phyloP scores from a whole-genome alignment of 2,888 invertebrate species.

The Drosophila mettleri region DNA sequence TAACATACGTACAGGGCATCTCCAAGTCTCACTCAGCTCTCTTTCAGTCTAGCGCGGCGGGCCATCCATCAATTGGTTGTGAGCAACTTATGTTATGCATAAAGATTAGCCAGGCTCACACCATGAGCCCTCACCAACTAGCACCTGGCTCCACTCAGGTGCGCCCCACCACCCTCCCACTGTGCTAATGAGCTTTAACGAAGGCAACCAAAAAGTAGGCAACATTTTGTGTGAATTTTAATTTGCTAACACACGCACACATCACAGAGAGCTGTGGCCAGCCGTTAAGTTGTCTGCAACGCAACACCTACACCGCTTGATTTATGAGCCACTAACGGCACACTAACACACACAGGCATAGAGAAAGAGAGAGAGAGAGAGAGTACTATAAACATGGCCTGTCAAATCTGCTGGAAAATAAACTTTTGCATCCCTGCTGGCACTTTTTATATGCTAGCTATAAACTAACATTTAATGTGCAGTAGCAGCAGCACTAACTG shows the following conservation, averaged over 20 bases:
- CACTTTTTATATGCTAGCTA: conserved; percentile 55
- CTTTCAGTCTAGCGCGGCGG: neutral
- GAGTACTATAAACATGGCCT: conserved; percentile 32
- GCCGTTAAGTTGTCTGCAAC: conserved; percentile 67
- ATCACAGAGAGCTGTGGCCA: conserved; percentile 10
- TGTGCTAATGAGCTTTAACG: conserved; percentile 68
- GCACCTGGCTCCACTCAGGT: neutral
- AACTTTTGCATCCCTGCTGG: conserved; percentile 53
- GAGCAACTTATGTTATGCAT: conserved; percentile 24
- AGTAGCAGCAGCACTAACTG: conserved; percentile 34
- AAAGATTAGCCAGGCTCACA: neutral
- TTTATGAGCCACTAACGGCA: conserved; percentile 59
- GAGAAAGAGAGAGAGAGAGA: neutral
- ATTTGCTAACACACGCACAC: conserved; percentile 56
- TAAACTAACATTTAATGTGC: conserved; percentile 69
- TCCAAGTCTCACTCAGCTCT: neutral
- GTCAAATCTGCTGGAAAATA: conserved; percentile 64
- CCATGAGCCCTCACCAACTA: neutral
- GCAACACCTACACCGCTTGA: conserved; percentile 69
- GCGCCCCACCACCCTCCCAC: neutral
- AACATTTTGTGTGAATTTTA: conserved; percentile 69
- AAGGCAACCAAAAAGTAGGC: conserved; percentile 65
- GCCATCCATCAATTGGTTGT: conserved; percentile 45
- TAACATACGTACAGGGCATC: conserved; percentile 18
- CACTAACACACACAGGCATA: conserved; percentile 21